Base-by-base conservation (phyloP, 1,140 invertebrate genomes). In the Forficula auricularia region DNA sequence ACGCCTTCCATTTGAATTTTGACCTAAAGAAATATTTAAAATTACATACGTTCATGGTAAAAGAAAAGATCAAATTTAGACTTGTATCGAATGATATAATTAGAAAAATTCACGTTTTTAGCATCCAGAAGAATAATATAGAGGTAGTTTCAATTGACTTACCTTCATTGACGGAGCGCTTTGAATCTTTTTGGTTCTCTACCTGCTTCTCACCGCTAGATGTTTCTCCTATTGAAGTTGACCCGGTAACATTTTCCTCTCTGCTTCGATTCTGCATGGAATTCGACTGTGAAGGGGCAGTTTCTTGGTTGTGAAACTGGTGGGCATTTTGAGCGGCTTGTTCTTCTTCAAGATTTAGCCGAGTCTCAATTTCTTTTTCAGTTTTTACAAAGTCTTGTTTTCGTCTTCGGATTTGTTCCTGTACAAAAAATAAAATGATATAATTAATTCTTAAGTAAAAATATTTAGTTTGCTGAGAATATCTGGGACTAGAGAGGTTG, bases 331-430 rank as follows among this genome's bases (percentile, higher is more conserved):
- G 33, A 14, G 15, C 18, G n/a, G 64, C 62, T 14, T 53, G 53
- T 44, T 64, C 62, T 34, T 67, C 63, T 34, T 67, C 65, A 43
- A 61, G 56, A 2, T 63, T 62, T 1, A 69, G 45, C 3, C 57
- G 57, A 12, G 62, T 64, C 38, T 67, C 64, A 14, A 70, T 70
- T 46, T 70, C 66, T 37, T 65, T 61, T 46, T 70, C 67, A 0
- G 64, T 69, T 42, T 63, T 64, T 30, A 60, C 61, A 47, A 70
- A 71, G n/a, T 64, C 62, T 41, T 60, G 58, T 19, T 68, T 64
- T 31, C 66, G 59, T 22, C 64, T 57, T 40, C 53, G 52, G 44
- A 70, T 53, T 0, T 54, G 62, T 52, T 65, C 62, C 64, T 66
- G 32, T 0, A 48, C 34, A 27, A 10, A 6, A 19, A 37, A 20